Evolutionary conservation across 2,888 invertebrate genomes (phyloP).

Genomic region (Erpobdella octoculata): DNA sequence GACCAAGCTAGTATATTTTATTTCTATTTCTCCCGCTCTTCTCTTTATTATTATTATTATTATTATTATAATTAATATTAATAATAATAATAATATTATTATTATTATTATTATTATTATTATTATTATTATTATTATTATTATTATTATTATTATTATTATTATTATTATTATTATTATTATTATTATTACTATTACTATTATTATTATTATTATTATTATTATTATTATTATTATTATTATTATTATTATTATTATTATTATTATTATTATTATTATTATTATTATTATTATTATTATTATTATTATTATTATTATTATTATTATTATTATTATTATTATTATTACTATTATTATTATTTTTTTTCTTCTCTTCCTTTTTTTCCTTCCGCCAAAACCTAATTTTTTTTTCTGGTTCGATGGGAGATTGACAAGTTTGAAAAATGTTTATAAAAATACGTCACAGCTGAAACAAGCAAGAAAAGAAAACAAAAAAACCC

Average conservation of each 20-base stretch:
- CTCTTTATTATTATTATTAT: not conserved
- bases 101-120: not conserved
- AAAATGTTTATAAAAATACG: too few species aligned
- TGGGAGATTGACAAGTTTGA: too few species aligned
- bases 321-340: not conserved
- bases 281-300: conserved; percentile 7
- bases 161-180: not conserved
- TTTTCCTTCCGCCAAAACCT: too few species aligned
- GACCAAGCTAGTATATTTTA: not conserved
- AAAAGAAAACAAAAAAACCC: not conserved
- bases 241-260: conserved; percentile 3
- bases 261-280: conserved; percentile 3
- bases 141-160: not conserved
- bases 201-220: not conserved
- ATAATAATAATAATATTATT: not conserved
- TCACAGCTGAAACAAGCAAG: too few species aligned
- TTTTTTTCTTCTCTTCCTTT: too few species aligned
- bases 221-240: not conserved
- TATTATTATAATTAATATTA: not conserved
- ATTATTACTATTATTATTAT: too few species aligned
- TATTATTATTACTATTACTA: not conserved
- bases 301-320: not conserved
- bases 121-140: conserved; percentile 6
- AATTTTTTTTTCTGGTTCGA: too few species aligned
- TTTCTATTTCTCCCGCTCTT: not conserved